Evolutionary conservation across 2,888 invertebrate genomes (phyloP), one percentile per base, ranked within the genome.

Genomic region (Erpobdella octoculata): DNA sequence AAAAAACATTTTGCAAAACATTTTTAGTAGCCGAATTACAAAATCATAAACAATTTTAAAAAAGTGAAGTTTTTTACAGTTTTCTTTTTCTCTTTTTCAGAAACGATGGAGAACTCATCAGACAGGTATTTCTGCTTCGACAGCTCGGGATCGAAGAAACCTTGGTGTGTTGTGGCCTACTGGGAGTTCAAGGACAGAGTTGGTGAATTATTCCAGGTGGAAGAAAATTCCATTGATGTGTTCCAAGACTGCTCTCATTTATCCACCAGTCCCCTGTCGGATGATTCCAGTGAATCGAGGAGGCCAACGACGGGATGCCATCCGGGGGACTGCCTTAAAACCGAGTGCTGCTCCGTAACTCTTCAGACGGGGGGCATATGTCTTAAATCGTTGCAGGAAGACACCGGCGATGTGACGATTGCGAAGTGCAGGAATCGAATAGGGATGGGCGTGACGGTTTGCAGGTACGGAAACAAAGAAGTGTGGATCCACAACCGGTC

Each of bases 401-500:
- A 46, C 53, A 53, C 65, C 28, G 31, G 64, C 59, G 64, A 71
- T 53, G 25, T 59, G 38, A 18, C 71, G 58, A 38, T 71, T 48
- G 15, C 66, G 41, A 59, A 65, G 67, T 58, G 71, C 31, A 48
- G 71, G 28, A 38, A 59, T 59, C 38, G 65, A 41, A 59, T 71
- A 64, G 61, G 71, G n/a, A 41, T 71, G 53, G 48, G 73, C 53
- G 58, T 71, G 33, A 65, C 70, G 21, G 58, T 65, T 37, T 31
- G 68, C 46, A 35, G 68, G 62, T 35, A 62, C 37, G 46, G 67
- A 68, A 28, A 37, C 59, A 37, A 61, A 58, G 37, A 66, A 33
- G 35, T 71, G 48, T 53, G 71, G 71, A 31, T 71, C 53, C 46
- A 71, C 68, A 59, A 71, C 61, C 61, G 71, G 31, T 64, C 73